Base-by-base conservation (phyloP, 2,888 invertebrate genomes). In the Trichopoda pennipes region DNA sequence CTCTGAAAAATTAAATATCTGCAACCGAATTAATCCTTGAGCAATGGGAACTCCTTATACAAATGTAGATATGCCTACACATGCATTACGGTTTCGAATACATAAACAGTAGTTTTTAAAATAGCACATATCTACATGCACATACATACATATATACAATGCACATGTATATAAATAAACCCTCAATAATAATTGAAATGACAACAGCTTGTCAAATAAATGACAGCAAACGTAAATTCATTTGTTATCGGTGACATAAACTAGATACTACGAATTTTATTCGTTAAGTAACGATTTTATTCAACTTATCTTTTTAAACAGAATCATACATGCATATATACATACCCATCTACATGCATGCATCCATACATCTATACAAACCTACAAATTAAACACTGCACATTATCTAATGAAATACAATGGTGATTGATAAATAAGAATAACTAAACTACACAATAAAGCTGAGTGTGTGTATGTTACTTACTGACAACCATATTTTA, bases 121-220 rank as follows among this genome's bases (percentile, higher is more conserved):
- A 35, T 6, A 4, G 35, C 35, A 35, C 35, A 35, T 35, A 7
- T 8, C 47, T 47, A 17, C 47, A 47, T 47, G 7, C 9, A 17
- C 44, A 44, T 44, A 14, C 44, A 44, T 14, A 47, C 51, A 21
- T 21, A 21, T 51, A 2, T 21, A 9, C 42, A 16, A 16, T 16
- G 3, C 9, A 3, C 4, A 28, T 28, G 38, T 9, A 38, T 38
- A 8, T 12, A 38, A 12, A 38, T 38, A 14, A 3, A n/a, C 42
- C n/a, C 16, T 76, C 75, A 80, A 84, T 86, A 85, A 87, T 88
- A 89, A 88, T 88, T 89, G 87, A 88, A 87, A 85, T 84, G 84
- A 88, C 87, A 88, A 88, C 87, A 85, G 88, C 88, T 87, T 87
- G 85, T 86, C 86, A 87, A 88, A 88, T 85, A 88, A 84, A 84